Evolutionary conservation across 2,113 vertebrate genomes (phyloP).

Genomic region (Nesoenas mayeri): DNA sequence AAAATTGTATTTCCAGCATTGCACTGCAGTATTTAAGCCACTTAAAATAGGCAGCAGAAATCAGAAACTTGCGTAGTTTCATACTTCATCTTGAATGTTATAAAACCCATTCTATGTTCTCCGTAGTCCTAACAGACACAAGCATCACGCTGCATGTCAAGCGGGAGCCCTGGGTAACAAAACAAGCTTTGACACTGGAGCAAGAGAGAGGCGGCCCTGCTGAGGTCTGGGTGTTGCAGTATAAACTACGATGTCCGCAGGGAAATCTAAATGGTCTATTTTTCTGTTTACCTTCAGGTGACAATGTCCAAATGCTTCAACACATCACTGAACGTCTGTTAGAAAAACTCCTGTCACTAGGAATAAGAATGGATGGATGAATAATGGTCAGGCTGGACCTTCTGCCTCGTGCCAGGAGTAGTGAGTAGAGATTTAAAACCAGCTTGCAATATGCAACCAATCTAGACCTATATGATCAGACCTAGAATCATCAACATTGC

Average conservation of each 20-base stretch:
- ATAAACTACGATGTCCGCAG: slow-evolving; percentile 30
- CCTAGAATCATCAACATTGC: not conserved
- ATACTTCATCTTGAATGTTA: not conserved
- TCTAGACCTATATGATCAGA: not conserved
- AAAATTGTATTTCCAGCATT: not conserved
- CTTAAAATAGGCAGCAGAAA: not conserved
- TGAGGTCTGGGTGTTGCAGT: not conserved
- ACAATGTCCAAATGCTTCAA: slow-evolving; percentile 54
- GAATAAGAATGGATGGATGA: slow-evolving; percentile 36
- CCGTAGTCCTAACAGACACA: not conserved
- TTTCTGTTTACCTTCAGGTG: slow-evolving; percentile 62
- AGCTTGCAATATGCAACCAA: not conserved
- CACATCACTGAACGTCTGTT: not conserved
- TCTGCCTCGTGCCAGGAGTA: slow-evolving; percentile 22
- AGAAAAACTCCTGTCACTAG: slow-evolving; percentile 42
- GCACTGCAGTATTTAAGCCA: not conserved
- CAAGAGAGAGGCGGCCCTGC: not conserved
- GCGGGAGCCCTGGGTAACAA: not conserved
- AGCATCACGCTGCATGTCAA: slow-evolving; percentile 6
- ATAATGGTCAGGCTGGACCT: slow-evolving; percentile 32
- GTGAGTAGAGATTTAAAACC: slow-evolving; percentile 9
- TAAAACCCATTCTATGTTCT: not conserved
- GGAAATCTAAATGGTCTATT: slow-evolving; percentile 57
- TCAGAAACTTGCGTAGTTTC: not conserved
- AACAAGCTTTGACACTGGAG: slow-evolving; percentile 34